Evolutionary conservation across 2,888 invertebrate species (phyloP).

Genomic region (Coremacera marginata): DNA sequence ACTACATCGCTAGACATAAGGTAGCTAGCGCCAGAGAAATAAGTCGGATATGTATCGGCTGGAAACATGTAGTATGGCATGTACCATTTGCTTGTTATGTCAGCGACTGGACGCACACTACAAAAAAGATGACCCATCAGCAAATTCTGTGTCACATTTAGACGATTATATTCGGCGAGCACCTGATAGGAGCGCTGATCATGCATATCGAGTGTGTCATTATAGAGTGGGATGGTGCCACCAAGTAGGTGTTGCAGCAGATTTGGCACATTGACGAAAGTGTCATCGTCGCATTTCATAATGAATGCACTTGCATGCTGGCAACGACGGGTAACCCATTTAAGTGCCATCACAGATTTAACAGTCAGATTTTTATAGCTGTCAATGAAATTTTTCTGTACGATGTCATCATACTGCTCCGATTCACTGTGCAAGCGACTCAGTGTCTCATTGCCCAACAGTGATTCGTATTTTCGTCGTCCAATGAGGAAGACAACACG

Average conservation of each 20-base stretch:
- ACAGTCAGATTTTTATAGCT: conserved; percentile 89
- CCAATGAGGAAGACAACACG: conserved; percentile 66
- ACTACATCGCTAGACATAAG: conserved; percentile 79
- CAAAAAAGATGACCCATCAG: conserved; percentile 84
- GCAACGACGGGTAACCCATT: conserved; percentile 82
- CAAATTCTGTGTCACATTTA: conserved; percentile 70
- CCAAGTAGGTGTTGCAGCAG: conserved; percentile 72
- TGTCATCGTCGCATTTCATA: conserved; percentile 89
- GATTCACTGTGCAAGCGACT: conserved; percentile 77
- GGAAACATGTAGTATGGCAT: conserved; percentile 84
- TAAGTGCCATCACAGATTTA: conserved; percentile 87
- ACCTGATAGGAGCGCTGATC: conserved; percentile 59
- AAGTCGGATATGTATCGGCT: conserved; percentile 80
- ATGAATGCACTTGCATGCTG: conserved; percentile 74
- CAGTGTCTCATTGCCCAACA: conserved; percentile 72
- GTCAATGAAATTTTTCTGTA: conserved; percentile 86
- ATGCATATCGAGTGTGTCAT: conserved; percentile 64
- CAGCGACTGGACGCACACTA: conserved; percentile 80
- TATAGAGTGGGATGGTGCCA: conserved; percentile 68
- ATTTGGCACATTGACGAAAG: conserved; percentile 84
- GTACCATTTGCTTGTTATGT: conserved; percentile 85
- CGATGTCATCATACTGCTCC: conserved; percentile 78
- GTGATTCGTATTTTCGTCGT: conserved; percentile 54
- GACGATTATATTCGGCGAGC: conserved; percentile 58
- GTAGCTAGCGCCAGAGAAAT: conserved; percentile 86